A percentile compares a stretch with the other conserved stretches of the same genome.
These are phyloP conservation scores for Papilio helenus DNA, from an alignment of 1,140 invertebrate species.

Conservation along the genomic window DNA sequence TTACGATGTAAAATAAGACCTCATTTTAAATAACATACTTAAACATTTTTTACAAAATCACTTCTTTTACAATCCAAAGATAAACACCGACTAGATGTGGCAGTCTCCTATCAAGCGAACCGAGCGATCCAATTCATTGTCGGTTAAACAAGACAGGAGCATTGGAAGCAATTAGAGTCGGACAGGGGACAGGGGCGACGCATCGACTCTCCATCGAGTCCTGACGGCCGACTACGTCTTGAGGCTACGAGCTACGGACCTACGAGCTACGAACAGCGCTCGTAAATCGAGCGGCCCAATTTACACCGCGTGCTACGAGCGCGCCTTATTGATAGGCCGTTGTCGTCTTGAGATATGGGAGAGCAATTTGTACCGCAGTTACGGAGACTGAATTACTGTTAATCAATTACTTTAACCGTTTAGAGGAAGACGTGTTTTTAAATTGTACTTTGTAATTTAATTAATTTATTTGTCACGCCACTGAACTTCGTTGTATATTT, in stretches of 20 bases:
- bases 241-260: slow-evolving; percentile 43
- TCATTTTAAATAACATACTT: too few relatives aligned
- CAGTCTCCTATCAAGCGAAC: background rate
- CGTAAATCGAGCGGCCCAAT: slow-evolving; percentile 72
- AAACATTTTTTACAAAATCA: too few relatives aligned
- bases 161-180: slow-evolving; percentile 31
- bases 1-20: background rate
- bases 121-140: background rate
- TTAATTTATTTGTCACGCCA: background rate
- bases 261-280: slow-evolving; percentile 45
- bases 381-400: slow-evolving; percentile 58
- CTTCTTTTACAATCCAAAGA: background rate
- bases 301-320: slow-evolving; percentile 54
- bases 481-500: too few relatives aligned
- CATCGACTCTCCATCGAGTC: slow-evolving; percentile 36
- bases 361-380: slow-evolving; percentile 60
- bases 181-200: slow-evolving; percentile 24
- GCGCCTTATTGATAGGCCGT: slow-evolving; percentile 71
- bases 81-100: background rate
- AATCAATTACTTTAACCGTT: slow-evolving; percentile 64
- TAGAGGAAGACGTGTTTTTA: slow-evolving; percentile 24
- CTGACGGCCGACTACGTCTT: slow-evolving; percentile 35
- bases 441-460: background rate
- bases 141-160: slow-evolving; percentile 35
- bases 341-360: slow-evolving; percentile 74